Base-by-base conservation (phyloP, 2,797 vertebrate genomes). In the Arctocebus calabarensis region DNA sequence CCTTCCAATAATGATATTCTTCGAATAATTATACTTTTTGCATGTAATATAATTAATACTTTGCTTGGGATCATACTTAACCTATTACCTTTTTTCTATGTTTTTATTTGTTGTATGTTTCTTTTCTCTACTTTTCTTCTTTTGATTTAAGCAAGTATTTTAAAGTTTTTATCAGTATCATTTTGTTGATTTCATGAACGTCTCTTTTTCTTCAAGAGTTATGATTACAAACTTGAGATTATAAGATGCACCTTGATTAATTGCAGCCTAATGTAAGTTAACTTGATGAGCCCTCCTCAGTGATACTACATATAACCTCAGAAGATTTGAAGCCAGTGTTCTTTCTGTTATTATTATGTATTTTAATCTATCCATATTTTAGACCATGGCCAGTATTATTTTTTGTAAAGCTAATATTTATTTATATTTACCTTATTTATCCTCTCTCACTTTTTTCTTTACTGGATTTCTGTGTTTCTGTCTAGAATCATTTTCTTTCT, bases 251-350 rank as follows among this genome's bases (percentile, higher is more conserved):
- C 7, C 20, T 2, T 27, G 29, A 17, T 27, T 66, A 13, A 9
- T 27, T 2, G 59, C 4, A 13, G 12, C 11, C 6, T 20, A 13
- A 1, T 2, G 3, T 25, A 55, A 23, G 43, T 19, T 40, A 32
- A 29, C 10, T 2, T 7, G 16, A 2, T 20, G 2, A 11, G 11
- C 0, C 10, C 13, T n/a, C 19, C 55, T 82, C 27, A 29, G 0
- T 7, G 62, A 23, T 1, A 6, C 48, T 52, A 16, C 13, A 13
- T 52, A 14, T 3, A 23, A 71, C 16, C 29, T 55, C 40, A 34
- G 59, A 37, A 84, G 59, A 25, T 48, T 5, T 3, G 4, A 10
- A 4, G 25, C 29, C 68, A 22, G 19, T n/a, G 7, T 0, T 22
- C 13, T 40, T 17, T 57, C 79, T 70, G 0, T 3, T 8, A 48